phyloP scores from a whole-genome alignment of 2,888 invertebrate genomes.

The Lasioglossum villosulum region DNA sequence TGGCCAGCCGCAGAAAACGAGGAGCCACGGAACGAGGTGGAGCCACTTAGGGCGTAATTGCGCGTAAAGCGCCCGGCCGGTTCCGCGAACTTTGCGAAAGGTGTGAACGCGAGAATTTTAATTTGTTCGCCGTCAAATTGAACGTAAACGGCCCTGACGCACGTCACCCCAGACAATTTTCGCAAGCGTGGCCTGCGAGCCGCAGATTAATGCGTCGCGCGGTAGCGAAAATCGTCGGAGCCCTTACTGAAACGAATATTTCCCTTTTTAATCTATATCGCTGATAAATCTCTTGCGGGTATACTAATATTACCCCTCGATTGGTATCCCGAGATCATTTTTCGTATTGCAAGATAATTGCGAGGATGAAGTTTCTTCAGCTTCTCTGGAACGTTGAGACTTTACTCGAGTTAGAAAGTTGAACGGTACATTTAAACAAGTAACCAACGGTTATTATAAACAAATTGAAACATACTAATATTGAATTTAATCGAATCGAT shows the following conservation, averaged over 20 bases:
- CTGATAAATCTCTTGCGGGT: not conserved
- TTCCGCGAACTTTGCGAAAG: conserved; percentile 45
- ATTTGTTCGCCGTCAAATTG: conserved; percentile 29
- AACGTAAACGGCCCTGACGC: not conserved
- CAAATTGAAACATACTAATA: no score
- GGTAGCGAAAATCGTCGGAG: not conserved
- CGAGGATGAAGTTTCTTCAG: no score
- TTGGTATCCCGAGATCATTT: not conserved
- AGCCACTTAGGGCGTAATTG: conserved; percentile 68
- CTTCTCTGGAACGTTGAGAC: no score
- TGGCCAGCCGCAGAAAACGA: conserved; percentile 18
- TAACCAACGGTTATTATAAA: no score
- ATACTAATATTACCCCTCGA: no score
- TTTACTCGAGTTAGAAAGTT: no score
- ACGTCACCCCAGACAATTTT: not conserved
- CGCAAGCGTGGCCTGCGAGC: not conserved
- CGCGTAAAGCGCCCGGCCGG: conserved; percentile 58
- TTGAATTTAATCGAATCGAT: no score
- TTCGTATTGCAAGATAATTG: not conserved
- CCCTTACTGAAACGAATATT: not conserved
- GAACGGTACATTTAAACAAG: no score
- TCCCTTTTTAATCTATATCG: not conserved
- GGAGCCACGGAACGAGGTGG: conserved; percentile 28
- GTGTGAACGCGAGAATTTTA: conserved; percentile 63
- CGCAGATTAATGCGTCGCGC: not conserved